phyloP scores from a whole-genome alignment of 2,888 invertebrate species.

The Oxystoma pomonae region DNA sequence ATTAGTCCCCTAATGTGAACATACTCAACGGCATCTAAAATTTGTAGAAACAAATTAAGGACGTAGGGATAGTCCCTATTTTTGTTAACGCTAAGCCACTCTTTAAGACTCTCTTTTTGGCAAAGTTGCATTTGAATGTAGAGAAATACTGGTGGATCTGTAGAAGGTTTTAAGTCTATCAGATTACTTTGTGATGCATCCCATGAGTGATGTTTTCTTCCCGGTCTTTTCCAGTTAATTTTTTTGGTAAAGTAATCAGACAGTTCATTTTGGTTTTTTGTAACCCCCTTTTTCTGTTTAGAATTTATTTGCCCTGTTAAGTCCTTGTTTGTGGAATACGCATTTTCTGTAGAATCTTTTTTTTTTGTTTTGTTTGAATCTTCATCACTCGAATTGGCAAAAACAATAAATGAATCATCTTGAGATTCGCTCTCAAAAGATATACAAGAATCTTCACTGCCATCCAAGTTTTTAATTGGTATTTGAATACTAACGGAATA shows the following conservation, averaged over 20 bases:
- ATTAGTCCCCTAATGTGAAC: constrained; percentile 90
- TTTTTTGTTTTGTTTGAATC: constrained; percentile 2
- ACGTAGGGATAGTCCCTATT: constrained; percentile 52
- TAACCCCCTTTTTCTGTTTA: background rate
- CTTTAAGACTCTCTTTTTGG: constrained; percentile 79
- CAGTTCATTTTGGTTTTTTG: background rate
- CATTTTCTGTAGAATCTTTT: constrained; percentile 8
- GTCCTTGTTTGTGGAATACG: background rate
- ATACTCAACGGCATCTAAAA: constrained; percentile 92
- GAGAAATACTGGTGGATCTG: constrained; percentile 58
- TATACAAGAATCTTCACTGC: constrained; percentile 30
- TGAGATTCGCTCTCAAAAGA: constrained; percentile 29
- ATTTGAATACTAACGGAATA: constrained; percentile 30
- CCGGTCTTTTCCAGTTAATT: constrained; percentile 37
- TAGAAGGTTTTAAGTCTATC: constrained; percentile 7
- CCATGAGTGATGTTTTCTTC: constrained; percentile 42
- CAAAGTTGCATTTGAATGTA: constrained; percentile 99
- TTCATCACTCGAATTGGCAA: constrained; percentile 7
- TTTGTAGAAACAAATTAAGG: constrained; percentile 78
- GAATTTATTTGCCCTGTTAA: background rate
- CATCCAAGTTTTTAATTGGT: constrained; percentile 3
- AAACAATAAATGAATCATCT: constrained; percentile 24
- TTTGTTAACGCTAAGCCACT: constrained; percentile 74
- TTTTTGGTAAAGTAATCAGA: constrained; percentile 30
- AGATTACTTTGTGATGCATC: constrained; percentile 35